These are phyloP conservation scores for Mechanitis messenoides DNA, from an alignment of 2,888 invertebrate species.

Conservation along the genomic window DNA sequence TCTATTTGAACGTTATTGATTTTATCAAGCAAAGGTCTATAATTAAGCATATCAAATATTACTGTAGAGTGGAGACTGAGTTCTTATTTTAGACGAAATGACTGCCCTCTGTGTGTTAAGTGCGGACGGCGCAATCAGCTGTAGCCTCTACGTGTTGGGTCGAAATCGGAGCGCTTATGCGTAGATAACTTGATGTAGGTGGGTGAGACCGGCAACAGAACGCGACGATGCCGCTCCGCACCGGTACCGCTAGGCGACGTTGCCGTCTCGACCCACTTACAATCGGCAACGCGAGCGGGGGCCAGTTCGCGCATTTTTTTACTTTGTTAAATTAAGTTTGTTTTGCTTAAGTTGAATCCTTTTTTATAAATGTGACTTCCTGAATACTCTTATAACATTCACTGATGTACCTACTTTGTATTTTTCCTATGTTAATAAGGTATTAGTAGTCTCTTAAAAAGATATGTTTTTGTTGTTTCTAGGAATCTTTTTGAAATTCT, in stretches of 20 bases:
- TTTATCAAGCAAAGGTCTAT: neutral
- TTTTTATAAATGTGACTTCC: constrained; percentile 26
- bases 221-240: constrained; percentile 52
- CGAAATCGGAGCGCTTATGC: constrained; percentile 3
- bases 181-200: constrained; percentile 27
- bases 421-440: too few relatives aligned
- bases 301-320: constrained; percentile 39
- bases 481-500: too few relatives aligned
- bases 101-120: neutral
- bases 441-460: too few relatives aligned
- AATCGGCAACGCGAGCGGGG: constrained; percentile 28
- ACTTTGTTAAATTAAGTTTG: constrained; percentile 52
- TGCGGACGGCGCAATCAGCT: neutral
- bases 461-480: too few relatives aligned
- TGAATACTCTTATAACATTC: too few relatives aligned
- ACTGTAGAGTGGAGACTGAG: neutral
- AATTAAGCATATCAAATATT: neutral
- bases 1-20: too few relatives aligned
- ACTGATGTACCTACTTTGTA: too few relatives aligned
- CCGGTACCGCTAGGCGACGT: constrained; percentile 58
- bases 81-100: neutral
- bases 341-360: constrained; percentile 35
- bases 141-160: constrained; percentile 5
- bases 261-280: constrained; percentile 51
- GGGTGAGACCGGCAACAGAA: constrained; percentile 32